Base-by-base conservation (phyloP, 1,140 invertebrate species). In the Aporrectodea caliginosa region DNA sequence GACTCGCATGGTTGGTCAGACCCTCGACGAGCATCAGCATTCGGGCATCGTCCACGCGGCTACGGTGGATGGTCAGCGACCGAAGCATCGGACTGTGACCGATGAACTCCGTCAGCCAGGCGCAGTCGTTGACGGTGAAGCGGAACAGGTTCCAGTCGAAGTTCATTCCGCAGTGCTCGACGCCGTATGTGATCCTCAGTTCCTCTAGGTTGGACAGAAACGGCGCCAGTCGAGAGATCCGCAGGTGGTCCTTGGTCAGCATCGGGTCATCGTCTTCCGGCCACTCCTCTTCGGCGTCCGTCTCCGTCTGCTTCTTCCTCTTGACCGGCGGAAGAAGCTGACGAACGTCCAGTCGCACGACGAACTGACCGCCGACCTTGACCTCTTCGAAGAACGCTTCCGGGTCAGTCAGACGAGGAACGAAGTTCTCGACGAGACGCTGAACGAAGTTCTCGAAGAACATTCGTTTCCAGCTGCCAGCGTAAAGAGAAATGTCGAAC, bases 61-160 rank as follows among this genome's bases (percentile, higher is more conserved):
- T 58, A 22, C 43, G 43, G 22, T 58, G 43, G 22, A 58, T 22
- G 43, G 43, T 58, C 43, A 58, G 43, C 43, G 43, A 6, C 43
- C 22, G 6, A 6, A 58, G 43, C 43, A 22, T 58, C 43, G 43
- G 6, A 58, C 43, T 12, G 6, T 58, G 43, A 22, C 43, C 73
- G 12, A 82, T 30, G 75, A 73, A 81, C 77, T 82, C 79, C 1
- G 81, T 32, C 35, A 82, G 74, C 31, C 34, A 71, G 43, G 74
- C 68, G 58, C 80, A 81, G 70, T 82, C 81, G 68, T 73, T 75
- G 78, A 77, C 79, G n/a, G 81, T 82, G 68, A 82, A 81, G n/a
- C 79, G 69, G 69, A 82, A 82, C 27, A 82, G 30, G 43, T 78
- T 78, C 81, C 81, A 82, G 75, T 82, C 81, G 73, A 82, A 82